Base-by-base conservation (phyloP, 2,113 vertebrate genomes). In the Lucifuga dentata region DNA sequence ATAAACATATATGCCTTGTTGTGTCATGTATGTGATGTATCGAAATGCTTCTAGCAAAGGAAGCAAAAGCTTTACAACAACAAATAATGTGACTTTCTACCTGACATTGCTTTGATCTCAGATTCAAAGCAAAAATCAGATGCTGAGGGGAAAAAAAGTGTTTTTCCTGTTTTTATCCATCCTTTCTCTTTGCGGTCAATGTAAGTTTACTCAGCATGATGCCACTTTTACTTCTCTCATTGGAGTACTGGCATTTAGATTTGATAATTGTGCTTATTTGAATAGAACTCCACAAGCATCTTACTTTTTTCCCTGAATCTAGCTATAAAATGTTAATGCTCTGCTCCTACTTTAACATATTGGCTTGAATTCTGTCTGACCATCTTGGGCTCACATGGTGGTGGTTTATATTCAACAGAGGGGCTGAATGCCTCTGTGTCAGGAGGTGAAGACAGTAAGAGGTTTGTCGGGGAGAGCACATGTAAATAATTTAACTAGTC, bases 401-500 rank as follows among this genome's bases (percentile, higher is more conserved):
- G 38, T 72, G 41, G 53, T 78, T 88, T 76, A 55, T 67, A 81
- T 85, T 73, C 79, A 70, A 70, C 58, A 16, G 73, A 38, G 24
- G 35, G 59, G 43, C 33, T 36, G 29, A 70, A 65, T 52, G 73
- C 49, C 61, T 68, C 52, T 51, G 68, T 76, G 81, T 83, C 73
- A 73, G 66, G 50, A 71, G 73, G 65, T 78, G 85, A 76, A 67
- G 76, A 83, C 73, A 81, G 77, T 85, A 72, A 84, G 43, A 72
- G 76, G 76, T 78, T 82, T 73, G 73, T 84, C 78, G 70, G 72
- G 56, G 56, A 78, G 80, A 82, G 70, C 72, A 55, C 62, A 53
- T 67, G 55, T 89, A 85, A 88, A 88, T 90, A 82, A 89, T 90
- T 87, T 68, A 90, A 70, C 69, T 63, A 76, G 87, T 91, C 85